A percentile compares a stretch with the other conserved stretches of the same genome.
These are phyloP conservation scores for Baronia brevicornis DNA, from an alignment of 2,888 invertebrate genomes.

Conservation along the genomic window DNA sequence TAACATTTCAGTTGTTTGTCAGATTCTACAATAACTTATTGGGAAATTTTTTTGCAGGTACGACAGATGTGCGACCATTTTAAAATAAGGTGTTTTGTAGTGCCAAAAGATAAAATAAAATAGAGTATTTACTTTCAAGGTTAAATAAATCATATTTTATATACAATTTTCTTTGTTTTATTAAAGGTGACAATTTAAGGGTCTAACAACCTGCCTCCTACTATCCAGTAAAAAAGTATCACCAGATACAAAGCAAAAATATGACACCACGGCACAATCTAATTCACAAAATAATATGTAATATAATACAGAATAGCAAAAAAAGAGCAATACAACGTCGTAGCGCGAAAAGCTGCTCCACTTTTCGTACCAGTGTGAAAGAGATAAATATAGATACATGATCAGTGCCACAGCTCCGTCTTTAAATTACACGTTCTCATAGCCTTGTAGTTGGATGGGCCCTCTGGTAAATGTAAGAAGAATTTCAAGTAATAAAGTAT, in stretches of 20 bases:
- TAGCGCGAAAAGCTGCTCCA: conserved; percentile 49
- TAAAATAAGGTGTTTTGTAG: conserved; percentile 86
- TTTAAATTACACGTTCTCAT: conserved; percentile 76
- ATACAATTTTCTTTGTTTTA: neutral
- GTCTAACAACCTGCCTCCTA: conserved; percentile 46
- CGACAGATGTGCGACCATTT: conserved; percentile 94
- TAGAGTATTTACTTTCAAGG: conserved; percentile 17
- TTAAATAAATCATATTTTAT: conserved; percentile 1
- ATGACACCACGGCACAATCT: conserved; percentile 68
- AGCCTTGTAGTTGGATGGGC: conserved; percentile 56
- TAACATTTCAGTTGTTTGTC: too few relatives aligned
- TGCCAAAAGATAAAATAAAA: conserved; percentile 44
- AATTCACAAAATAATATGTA: conserved; percentile 75
- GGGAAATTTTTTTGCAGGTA: conserved; percentile 75
- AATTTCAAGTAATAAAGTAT: conserved; percentile 19
- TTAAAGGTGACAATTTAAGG: conserved; percentile 4
- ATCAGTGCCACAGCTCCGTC: conserved; percentile 51
- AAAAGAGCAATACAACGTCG: conserved; percentile 62
- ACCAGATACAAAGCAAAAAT: conserved; percentile 54
- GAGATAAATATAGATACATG: conserved; percentile 40
- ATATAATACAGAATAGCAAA: conserved; percentile 66
- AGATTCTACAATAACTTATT: too few relatives aligned
- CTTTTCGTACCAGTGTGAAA: conserved; percentile 34
- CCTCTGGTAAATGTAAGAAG: conserved; percentile 32
- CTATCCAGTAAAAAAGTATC: conserved; percentile 41